phyloP scores from a whole-genome alignment of 2,113 vertebrate species.

The Chauna torquata region DNA sequence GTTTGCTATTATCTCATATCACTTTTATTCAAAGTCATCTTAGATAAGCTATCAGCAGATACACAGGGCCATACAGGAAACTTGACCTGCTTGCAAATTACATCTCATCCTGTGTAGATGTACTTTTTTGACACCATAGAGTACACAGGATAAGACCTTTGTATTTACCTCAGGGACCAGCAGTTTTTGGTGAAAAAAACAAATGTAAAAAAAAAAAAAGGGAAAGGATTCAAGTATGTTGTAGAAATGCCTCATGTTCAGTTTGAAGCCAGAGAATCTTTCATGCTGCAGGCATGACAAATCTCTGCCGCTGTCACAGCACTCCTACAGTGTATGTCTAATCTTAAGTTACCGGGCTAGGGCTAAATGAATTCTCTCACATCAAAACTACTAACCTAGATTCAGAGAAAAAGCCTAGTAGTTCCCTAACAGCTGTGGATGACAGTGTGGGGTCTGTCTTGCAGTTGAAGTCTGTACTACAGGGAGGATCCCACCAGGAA shows the following conservation, averaged over 20 bases:
- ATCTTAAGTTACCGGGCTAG: rapidly evolving
- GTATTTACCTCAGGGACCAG: background rate
- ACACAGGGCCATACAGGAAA: background rate
- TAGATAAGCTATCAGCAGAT: conserved; percentile 45
- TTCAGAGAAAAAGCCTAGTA: background rate
- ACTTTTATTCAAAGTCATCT: background rate
- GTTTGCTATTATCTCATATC: conserved; percentile 10
- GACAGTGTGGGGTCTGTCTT: background rate
- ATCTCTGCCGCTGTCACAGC: rapidly evolving
- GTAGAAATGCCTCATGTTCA: background rate
- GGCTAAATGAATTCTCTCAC: background rate
- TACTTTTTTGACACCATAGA: background rate
- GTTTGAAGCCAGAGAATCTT: background rate
- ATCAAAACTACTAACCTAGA: background rate
- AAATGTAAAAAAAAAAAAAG: conserved; percentile 1
- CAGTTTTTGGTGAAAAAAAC: background rate
- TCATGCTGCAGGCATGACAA: background rate
- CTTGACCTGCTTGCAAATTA: background rate
- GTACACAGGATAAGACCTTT: background rate
- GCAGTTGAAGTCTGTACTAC: background rate
- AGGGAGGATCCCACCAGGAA: background rate
- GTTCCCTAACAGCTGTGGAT: background rate
- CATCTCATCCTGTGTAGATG: background rate
- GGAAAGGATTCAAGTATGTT: background rate
- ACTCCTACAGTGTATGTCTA: rapidly evolving